These are phyloP conservation scores for Dipodomys spectabilis DNA, from an alignment of 2,113 vertebrate genomes.

Conservation along the genomic window DNA sequence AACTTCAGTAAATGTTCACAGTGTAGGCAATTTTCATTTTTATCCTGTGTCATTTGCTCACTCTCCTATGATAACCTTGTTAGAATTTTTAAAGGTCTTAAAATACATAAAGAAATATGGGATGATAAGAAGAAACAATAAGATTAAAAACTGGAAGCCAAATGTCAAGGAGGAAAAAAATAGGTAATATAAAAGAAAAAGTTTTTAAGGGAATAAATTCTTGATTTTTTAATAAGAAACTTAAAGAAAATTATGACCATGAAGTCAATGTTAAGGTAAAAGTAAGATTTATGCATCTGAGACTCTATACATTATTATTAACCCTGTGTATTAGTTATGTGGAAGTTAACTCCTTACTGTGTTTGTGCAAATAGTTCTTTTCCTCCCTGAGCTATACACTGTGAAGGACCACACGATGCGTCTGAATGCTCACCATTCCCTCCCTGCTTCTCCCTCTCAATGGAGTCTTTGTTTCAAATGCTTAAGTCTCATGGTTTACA, in stretches of 20 bases:
- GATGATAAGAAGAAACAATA: not conserved
- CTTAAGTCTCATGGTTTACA: not conserved
- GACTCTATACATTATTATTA: not conserved
- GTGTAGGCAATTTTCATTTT: not conserved
- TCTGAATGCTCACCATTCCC: not conserved
- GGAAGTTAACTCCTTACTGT: not conserved
- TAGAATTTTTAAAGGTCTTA: not conserved
- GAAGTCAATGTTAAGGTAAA: not conserved
- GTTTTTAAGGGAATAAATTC: slow-evolving; percentile 6
- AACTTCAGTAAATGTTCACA: not conserved
- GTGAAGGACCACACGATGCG: not conserved
- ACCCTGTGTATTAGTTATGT: not conserved
- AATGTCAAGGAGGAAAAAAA: slow-evolving; percentile 4
- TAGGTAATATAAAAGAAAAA: slow-evolving; percentile 12
- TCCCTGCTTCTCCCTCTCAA: not conserved
- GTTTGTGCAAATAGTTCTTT: slow-evolving; percentile 9
- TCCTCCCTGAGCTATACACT: slow-evolving; percentile 1
- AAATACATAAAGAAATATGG: not conserved
- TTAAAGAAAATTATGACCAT: not conserved
- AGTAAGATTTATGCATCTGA: not conserved
- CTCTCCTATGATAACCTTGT: not conserved
- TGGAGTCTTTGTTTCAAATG: slow-evolving; percentile 38
- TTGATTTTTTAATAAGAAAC: not conserved
- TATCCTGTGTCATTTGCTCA: not conserved
- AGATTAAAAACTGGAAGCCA: slow-evolving; percentile 21